These are phyloP conservation scores for Gastrophryne carolinensis DNA, from an alignment of 2,797 vertebrate genomes.

Conservation along the genomic window DNA sequence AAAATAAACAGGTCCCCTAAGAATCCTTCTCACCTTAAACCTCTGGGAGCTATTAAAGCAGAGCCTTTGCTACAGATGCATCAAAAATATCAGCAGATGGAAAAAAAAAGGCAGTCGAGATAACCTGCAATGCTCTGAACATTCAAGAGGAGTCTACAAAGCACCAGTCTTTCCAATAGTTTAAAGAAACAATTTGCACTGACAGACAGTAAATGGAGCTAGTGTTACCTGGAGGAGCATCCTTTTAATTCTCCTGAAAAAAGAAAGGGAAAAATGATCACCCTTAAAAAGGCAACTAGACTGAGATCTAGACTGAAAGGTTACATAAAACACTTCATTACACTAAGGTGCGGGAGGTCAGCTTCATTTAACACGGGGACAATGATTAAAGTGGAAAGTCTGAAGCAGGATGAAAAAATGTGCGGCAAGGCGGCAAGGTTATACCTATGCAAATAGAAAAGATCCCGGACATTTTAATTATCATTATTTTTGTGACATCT, in stretches of 20 bases:
- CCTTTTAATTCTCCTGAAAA: background rate
- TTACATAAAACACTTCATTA: conserved; percentile 58
- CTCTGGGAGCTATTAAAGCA: conserved; percentile 65
- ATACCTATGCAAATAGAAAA: conserved; percentile 51
- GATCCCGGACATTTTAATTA: conserved; percentile 50
- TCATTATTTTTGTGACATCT: conserved; percentile 53
- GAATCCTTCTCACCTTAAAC: conserved; percentile 65
- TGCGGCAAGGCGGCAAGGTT: conserved; percentile 53
- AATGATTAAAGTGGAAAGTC: conserved; percentile 66
- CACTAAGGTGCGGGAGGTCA: conserved; percentile 59
- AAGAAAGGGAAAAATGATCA: conserved; percentile 56
- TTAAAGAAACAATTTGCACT: conserved; percentile 59
- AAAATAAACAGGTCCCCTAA: conserved; percentile 76
- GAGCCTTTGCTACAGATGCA: conserved; percentile 52
- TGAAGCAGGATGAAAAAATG: conserved; percentile 62
- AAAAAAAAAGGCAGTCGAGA: conserved; percentile 10
- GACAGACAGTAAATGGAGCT: conserved; percentile 51
- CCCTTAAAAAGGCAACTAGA: background rate
- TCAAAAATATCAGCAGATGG: conserved; percentile 7
- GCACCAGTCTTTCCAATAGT: conserved; percentile 62
- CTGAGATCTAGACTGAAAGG: conserved; percentile 40
- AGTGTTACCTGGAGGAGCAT: conserved; percentile 33
- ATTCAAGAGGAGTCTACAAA: conserved; percentile 57
- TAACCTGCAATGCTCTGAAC: conserved; percentile 54
- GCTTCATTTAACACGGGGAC: conserved; percentile 60